A percentile compares a stretch with the other conserved stretches of the same genome.
These are phyloP conservation scores for Gasterosteus nipponicus DNA, from an alignment of 2,113 vertebrate species.

Conservation along the genomic window DNA sequence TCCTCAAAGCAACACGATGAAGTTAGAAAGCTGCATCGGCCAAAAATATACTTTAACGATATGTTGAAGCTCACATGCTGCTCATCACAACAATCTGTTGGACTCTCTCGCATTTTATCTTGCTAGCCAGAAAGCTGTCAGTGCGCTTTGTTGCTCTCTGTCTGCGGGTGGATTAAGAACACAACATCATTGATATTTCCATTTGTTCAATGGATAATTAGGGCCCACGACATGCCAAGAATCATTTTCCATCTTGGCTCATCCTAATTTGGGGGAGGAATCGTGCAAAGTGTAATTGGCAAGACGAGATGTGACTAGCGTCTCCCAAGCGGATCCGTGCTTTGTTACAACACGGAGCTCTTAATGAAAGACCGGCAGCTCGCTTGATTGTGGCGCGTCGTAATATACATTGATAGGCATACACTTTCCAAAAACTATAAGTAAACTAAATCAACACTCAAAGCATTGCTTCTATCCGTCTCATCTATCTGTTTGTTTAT, in stretches of 20 bases:
- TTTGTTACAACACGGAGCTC: constrained; percentile 66
- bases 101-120: constrained; percentile 22
- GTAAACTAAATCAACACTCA: constrained; percentile 25
- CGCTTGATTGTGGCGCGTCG: constrained; percentile 59
- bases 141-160: constrained; percentile 54
- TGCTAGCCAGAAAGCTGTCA: constrained; percentile 69
- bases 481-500: background rate
- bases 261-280: constrained; percentile 83
- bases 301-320: constrained; percentile 68
- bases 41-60: constrained; percentile 45
- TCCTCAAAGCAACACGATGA: constrained; percentile 19
- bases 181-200: constrained; percentile 79
- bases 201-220: constrained; percentile 84
- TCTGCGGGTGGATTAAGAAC: constrained; percentile 70
- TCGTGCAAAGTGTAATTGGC: constrained; percentile 84
- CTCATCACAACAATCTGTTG: constrained; percentile 47
- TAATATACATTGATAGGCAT: constrained; percentile 35
- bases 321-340: constrained; percentile 63
- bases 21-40: constrained; percentile 23
- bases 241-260: constrained; percentile 82
- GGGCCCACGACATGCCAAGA: constrained; percentile 83
- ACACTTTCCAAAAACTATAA: constrained; percentile 1
- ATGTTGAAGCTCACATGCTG: constrained; percentile 29
- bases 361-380: constrained; percentile 67
- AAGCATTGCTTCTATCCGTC: background rate